Base-by-base conservation (phyloP, 2,888 invertebrate species). In the Andrena trimmerana region DNA sequence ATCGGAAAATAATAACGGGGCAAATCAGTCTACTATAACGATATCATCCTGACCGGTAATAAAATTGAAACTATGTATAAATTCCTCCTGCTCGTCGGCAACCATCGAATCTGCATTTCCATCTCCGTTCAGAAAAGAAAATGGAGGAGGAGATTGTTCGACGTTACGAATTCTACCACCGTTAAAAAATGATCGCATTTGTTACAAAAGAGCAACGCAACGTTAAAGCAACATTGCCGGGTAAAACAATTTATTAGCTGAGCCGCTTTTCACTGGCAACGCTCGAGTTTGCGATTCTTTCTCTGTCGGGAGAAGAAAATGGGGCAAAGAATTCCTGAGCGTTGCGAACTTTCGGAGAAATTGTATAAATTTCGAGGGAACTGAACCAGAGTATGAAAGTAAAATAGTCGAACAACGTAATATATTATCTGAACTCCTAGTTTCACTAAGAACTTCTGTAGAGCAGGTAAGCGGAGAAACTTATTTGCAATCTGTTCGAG, bases 1-100 rank as follows among this genome's bases (percentile, higher is more conserved):
- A 67, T 66, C 59, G 80, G 31, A 70, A 71, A 77, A 76, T 70
- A 77, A 80, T 77, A 77, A 77, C 70, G 57, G 20, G 10, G 2
- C 36, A 20, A 65, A 59, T 36, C 63, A 68, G 33, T 69, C 54
- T 57, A 77, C 59, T 27, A 60, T n/a, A 48, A 65, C 57, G n/a
- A 50, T 42, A 57, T 63, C 75, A 36, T n/a, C 27, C 24, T 20
- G 42, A 29, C 31, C 29, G 50, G 42, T 77, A 65, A 52, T 68
- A 75, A 79, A 79, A 59, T 24, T 54, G 50, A 24, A 36, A 20
- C 0, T 4, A 13, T 2, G 31, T 29, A 27, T 6, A 52, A 57
- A 42, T 42, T 42, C 1, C 16, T 4, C 0, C 16, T 5, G 16
- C 4, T 42, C 42, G 42, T 42, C 42, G 42, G 1, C 16, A 42